phyloP scores from a whole-genome alignment of 2,888 invertebrate species.

The Sylvicola fuscatus region DNA sequence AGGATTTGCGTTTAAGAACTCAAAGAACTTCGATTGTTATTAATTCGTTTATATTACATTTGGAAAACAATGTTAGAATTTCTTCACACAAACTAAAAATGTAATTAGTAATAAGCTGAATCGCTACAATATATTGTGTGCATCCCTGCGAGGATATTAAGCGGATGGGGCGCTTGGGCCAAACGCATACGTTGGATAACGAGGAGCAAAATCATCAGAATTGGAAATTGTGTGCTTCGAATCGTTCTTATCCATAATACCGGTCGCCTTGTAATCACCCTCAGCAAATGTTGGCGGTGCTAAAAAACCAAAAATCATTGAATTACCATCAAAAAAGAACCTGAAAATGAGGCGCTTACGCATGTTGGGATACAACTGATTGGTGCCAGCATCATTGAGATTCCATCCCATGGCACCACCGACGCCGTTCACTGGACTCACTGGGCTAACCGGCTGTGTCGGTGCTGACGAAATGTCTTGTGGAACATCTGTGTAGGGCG shows the following conservation, averaged over 20 bases:
- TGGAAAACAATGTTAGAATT: too few relatives aligned
- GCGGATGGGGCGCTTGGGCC: constrained; percentile 30
- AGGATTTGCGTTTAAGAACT: too few relatives aligned
- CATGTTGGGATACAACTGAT: constrained; percentile 27
- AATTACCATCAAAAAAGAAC: not conserved
- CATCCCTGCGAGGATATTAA: too few relatives aligned
- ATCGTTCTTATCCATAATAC: constrained; percentile 41
- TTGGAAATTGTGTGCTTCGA: constrained; percentile 31
- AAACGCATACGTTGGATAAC: constrained; percentile 37
- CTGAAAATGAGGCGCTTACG: constrained; percentile 20
- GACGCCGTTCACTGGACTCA: constrained; percentile 19
- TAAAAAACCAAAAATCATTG: constrained; percentile 17
- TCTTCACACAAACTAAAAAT: too few relatives aligned
- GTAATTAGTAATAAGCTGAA: too few relatives aligned
- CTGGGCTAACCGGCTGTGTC: constrained; percentile 25
- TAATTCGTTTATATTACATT: too few relatives aligned
- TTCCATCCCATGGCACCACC: constrained; percentile 25
- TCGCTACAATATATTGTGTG: too few relatives aligned
- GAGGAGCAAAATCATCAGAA: constrained; percentile 28
- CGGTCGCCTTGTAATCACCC: constrained; percentile 35
- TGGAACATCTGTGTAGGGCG: constrained; percentile 21
- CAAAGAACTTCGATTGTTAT: too few relatives aligned
- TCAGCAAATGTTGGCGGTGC: constrained; percentile 46
- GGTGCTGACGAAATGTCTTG: constrained; percentile 23
- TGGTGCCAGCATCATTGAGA: constrained; percentile 15